These are phyloP conservation scores for Hipparchia semele DNA, from an alignment of 2,888 invertebrate species.

Conservation along the genomic window DNA sequence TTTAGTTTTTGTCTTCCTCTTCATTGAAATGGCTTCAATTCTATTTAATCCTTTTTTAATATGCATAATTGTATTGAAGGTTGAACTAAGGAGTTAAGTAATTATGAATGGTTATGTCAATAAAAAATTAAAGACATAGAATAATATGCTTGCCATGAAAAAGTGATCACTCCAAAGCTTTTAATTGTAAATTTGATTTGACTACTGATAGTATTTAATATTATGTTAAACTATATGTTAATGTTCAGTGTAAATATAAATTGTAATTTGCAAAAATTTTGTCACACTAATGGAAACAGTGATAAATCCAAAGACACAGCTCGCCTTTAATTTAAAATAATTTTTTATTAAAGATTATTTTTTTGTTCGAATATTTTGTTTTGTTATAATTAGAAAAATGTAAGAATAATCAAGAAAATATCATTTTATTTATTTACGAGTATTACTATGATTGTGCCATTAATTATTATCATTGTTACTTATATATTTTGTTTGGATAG, in stretches of 20 bases:
- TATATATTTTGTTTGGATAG: conserved; percentile 9
- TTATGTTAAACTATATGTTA: conserved; percentile 34
- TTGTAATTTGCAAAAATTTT: conserved; percentile 39
- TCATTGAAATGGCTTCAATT: too few relatives aligned
- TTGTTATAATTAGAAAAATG: background rate
- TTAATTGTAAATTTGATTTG: conserved; percentile 49
- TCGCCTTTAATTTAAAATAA: background rate
- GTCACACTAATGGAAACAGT: background rate
- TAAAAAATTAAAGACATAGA: conserved; percentile 13
- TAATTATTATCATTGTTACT: background rate
- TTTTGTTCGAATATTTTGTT: background rate
- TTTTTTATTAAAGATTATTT: too few relatives aligned
- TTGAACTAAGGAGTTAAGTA: too few relatives aligned
- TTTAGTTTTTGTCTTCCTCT: too few relatives aligned
- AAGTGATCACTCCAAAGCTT: conserved; percentile 72
- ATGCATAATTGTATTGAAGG: too few relatives aligned
- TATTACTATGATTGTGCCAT: conserved; percentile 9
- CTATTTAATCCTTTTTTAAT: too few relatives aligned
- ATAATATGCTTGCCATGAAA: conserved; percentile 64
- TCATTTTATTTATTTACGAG: background rate
- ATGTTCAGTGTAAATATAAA: background rate
- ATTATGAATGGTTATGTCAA: background rate
- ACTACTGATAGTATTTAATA: conserved; percentile 29
- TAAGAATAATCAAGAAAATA: background rate
- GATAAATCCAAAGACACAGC: conserved; percentile 12